Evolutionary conservation across 1,140 invertebrate species (phyloP), one percentile per base, ranked within the genome.

Genomic region (Colletes gigas): DNA sequence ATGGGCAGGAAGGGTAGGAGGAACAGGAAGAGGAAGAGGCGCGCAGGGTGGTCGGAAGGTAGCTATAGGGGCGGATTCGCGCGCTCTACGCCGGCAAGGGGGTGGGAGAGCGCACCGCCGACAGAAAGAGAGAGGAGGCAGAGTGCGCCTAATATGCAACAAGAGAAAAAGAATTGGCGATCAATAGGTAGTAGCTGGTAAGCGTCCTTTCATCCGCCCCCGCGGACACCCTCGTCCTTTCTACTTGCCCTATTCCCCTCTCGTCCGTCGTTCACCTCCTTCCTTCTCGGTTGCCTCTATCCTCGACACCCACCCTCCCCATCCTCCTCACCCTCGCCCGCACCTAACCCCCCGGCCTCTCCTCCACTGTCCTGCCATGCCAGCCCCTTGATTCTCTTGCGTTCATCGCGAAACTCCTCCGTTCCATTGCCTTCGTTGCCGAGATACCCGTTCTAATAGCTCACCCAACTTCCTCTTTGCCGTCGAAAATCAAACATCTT

Each of bases 161-260:
- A 93, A 92, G 92, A 93, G 92, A 93, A 93, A 93, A 93, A 93
- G 92, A 93, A 93, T 93, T 90, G 92, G 90, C 92, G 92, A 93
- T 93, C 92, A 93, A 93, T 93, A 93, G 92, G 92, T 93, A 93
- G 92, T 93, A 93, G 92, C 91, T 93, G 92, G 92, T 93, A 92
- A 93, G 91, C 92, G 92, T 93, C 91, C 92, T 93, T 93, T 92
- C 92, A 93, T 93, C 92, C 90, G 88, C 88, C 91, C 90, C 91
- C 88, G 88, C 90, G 81, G 66, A 81, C 81, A 88, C 91, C 88
- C 88, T 88, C 88, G 88, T 91, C 86, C 87, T 91, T 91, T 91
- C 89, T 89, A 87, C 89, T 89, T 88, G 83, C 88, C 82, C 88
- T 84, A 67, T 86, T 69, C 81, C 69, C 74, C 81, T 81, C 84